Conservation (phyloP, 2,797 vertebrate genomes). For the Pelobates cultripes region DNA sequence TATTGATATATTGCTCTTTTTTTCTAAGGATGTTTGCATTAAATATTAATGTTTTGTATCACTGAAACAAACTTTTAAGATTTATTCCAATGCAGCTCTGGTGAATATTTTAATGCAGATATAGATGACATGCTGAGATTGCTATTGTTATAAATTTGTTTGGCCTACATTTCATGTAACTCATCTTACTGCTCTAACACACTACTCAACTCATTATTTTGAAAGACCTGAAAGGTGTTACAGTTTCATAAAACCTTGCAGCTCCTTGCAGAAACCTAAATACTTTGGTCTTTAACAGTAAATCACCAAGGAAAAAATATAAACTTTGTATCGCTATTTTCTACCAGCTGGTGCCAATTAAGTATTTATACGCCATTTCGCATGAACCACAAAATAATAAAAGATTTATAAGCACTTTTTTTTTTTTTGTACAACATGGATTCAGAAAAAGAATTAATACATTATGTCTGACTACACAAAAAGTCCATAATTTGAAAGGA, state of each 20-base stretch:
- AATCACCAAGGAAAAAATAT: neutral
- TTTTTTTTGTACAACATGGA: too few relatives aligned
- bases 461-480: too few relatives aligned
- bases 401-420: slow-evolving; percentile 6
- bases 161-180: neutral
- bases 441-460: too few relatives aligned
- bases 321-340: neutral
- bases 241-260: too few relatives aligned
- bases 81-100: neutral
- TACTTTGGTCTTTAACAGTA: too few relatives aligned
- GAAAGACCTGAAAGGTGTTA: too few relatives aligned
- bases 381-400: neutral
- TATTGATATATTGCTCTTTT: neutral
- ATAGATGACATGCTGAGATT: neutral
- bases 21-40: slow-evolving; percentile 11
- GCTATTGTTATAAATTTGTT: neutral
- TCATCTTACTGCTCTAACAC: neutral
- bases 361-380: slow-evolving; percentile 2
- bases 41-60: slow-evolving; percentile 5
- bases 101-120: neutral
- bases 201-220: neutral
- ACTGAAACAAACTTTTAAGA: neutral
- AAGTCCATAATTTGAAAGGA: too few relatives aligned
- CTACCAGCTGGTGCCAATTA: slow-evolving; percentile 1
- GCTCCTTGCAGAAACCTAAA: too few relatives aligned